Percentiles rank a stretch among this genome's conserved stretches.
These are phyloP conservation scores for Saxidomus purpurata DNA, from an alignment of 1,140 invertebrate genomes.

Conservation along the genomic window DNA sequence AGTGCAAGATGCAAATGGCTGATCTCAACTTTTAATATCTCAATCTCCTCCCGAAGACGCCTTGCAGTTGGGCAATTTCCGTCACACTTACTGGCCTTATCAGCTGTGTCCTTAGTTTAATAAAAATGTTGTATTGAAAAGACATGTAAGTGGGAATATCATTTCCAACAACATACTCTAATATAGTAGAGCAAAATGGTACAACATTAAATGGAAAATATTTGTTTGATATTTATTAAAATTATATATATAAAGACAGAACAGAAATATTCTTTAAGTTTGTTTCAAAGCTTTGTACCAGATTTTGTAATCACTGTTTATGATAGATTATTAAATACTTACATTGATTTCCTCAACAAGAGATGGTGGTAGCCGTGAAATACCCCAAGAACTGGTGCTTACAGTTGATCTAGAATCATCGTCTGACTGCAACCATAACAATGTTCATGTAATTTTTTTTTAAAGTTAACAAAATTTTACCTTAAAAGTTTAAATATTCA, in stretches of 20 bases:
- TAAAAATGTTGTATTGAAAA: too few species aligned
- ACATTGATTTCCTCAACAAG: not conserved
- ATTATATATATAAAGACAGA: not conserved
- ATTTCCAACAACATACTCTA: too few species aligned
- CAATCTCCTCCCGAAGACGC: too few species aligned
- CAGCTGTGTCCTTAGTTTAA: too few species aligned
- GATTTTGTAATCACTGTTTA: not conserved
- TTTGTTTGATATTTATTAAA: not conserved
- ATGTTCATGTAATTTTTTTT: not conserved
- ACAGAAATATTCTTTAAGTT: not conserved
- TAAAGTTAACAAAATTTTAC: not conserved
- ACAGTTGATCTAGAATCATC: not conserved
- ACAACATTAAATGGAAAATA: not conserved
- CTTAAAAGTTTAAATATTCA: too few species aligned
- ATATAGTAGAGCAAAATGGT: too few species aligned
- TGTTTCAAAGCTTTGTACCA: constrained; percentile 1
- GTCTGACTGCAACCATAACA: not conserved
- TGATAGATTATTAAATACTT: not conserved
- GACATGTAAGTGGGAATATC: too few species aligned
- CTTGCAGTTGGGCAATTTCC: too few species aligned
- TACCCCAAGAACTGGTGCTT: constrained; percentile 14
- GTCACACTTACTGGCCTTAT: too few species aligned
- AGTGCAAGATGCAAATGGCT: too few species aligned
- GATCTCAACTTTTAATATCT: too few species aligned
- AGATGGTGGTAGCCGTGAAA: not conserved